Base-by-base conservation (phyloP, 2,113 vertebrate species). In the Triplophysa dalaica region DNA sequence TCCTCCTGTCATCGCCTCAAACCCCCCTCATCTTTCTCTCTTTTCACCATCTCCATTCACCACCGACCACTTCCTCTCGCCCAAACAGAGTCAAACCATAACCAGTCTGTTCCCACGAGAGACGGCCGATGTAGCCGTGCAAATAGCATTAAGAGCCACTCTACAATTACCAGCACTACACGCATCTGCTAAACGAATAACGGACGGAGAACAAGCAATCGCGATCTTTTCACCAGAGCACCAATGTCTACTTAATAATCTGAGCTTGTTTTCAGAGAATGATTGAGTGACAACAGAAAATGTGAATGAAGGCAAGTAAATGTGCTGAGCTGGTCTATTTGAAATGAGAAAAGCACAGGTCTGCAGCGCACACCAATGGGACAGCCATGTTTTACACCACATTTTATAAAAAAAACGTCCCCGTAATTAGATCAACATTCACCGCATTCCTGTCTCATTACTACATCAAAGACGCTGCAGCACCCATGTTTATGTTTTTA, bases 341-440 rank as follows among this genome's bases (percentile, higher is more conserved):
- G n/a, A 60, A 43, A 73, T 60, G 19, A 73, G n/a, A 73, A 22
- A 41, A 73, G 58, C 17, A 38, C 33, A 7, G 56, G 69, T 56
- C 19, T 60, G 54, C 41, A 60, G 4, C 13, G 14, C 1, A 64
- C 19, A 50, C 21, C 48, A 58, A 58, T 22, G 26, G 41, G 14
- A 14, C n/a, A 38, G 17, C 4, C 77, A 45, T 24, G 22, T 54
- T 65, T 69, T 60, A n/a, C 16, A 13, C 19, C 43, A 17, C 48
- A 38, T 29, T 70, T 74, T 48, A 78, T 73, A 33, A 78, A 33
- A 33, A 81, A 81, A 75, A 66, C 43, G 60, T 69, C 45, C 9
- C 45, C 6, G 7, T 69, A 81, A 81, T 78, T 84, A 78, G 72
- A 84, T 81, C 79, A 81, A 79, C 79, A 75, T 81, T 83, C 52